Evolutionary conservation across 1,140 invertebrate genomes (phyloP).

Genomic region (Sogatella furcifera): DNA sequence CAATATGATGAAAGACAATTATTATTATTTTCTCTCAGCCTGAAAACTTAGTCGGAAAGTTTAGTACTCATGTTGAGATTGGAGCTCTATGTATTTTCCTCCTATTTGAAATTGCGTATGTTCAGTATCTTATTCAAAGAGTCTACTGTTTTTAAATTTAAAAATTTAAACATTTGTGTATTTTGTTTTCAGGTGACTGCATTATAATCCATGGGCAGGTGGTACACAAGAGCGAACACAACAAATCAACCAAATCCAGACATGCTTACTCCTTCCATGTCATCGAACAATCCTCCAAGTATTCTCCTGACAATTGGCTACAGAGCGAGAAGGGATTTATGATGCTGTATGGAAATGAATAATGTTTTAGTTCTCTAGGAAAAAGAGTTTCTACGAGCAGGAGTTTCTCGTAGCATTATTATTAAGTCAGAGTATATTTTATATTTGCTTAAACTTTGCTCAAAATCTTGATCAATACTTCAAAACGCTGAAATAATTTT

Average conservation of each 20-base stretch:
- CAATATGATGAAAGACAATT: too few relatives aligned
- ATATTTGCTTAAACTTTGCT: too few relatives aligned
- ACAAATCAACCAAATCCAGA: constrained; percentile 70
- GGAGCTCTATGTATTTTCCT: too few relatives aligned
- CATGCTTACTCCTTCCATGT: constrained; percentile 95
- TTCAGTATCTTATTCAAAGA: background rate
- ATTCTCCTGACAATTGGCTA: constrained; percentile 78
- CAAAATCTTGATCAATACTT: too few relatives aligned
- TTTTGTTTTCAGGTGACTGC: constrained; percentile 55
- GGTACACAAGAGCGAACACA: constrained; percentile 82
- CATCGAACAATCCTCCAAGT: constrained; percentile 67
- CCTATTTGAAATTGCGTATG: background rate
- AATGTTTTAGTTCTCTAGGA: background rate
- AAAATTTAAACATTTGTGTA: background rate
- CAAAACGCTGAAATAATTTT: too few relatives aligned
- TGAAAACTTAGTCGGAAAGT: too few relatives aligned
- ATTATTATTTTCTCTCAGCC: too few relatives aligned
- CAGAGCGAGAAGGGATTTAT: constrained; percentile 53
- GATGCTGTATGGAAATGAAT: constrained; percentile 36
- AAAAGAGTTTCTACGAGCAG: too few relatives aligned
- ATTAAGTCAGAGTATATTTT: too few relatives aligned
- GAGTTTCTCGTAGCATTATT: too few relatives aligned
- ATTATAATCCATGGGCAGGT: constrained; percentile 88
- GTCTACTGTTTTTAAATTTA: too few relatives aligned
- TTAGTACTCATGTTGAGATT: too few relatives aligned